Conservation (phyloP, 2,797 vertebrate species). For the Crenuchus spilurus region DNA sequence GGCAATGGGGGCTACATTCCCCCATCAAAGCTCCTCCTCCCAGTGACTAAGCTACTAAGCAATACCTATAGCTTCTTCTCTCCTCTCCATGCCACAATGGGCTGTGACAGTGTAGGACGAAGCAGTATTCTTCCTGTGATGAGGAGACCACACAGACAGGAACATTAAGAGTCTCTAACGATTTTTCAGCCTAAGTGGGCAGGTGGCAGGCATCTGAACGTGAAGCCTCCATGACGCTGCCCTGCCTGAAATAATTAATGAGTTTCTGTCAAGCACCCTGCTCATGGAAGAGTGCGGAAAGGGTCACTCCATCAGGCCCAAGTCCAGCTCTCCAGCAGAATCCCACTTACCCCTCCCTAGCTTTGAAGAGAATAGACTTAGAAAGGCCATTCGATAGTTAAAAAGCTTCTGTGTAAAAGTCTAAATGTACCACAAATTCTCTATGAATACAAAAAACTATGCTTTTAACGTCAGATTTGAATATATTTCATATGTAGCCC, state of each 20-base stretch:
- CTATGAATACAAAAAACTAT: too few relatives aligned
- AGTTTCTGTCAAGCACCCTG: conserved; percentile 63
- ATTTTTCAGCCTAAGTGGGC: conserved; percentile 70
- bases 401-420: too few relatives aligned
- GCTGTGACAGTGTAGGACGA: conserved; percentile 60
- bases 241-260: conserved; percentile 70
- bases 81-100: conserved; percentile 59
- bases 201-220: conserved; percentile 66
- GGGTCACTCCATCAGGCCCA: conserved; percentile 59
- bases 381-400: too few relatives aligned
- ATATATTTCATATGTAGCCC: too few relatives aligned
- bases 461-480: too few relatives aligned
- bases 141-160: conserved; percentile 52
- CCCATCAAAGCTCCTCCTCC: conserved; percentile 18
- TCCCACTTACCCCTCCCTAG: conserved; percentile 14
- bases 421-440: too few relatives aligned
- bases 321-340: conserved; percentile 50
- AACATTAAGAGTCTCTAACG: conserved; percentile 54
- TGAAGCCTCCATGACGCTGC: conserved; percentile 51
- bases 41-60: conserved; percentile 4
- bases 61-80: conserved; percentile 32
- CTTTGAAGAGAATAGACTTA: neutral
- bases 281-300: conserved; percentile 44
- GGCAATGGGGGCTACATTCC: neutral
- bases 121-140: conserved; percentile 56